Conservation (phyloP, 1,140 invertebrate species). For the Papilio aristodemus region DNA sequence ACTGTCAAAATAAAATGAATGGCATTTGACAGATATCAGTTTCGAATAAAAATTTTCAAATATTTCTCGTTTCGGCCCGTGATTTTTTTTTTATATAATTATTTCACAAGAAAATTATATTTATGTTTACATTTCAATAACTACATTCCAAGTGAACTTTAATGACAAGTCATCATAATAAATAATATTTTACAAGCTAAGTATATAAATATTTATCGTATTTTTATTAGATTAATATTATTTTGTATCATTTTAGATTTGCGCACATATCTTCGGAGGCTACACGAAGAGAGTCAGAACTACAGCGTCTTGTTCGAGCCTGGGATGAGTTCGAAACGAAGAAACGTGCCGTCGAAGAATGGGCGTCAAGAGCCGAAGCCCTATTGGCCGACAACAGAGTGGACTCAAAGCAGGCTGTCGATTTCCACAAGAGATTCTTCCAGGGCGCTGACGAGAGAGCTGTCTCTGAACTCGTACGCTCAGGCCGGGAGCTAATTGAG, state of each 20-base stretch:
- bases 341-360: constrained; percentile 89
- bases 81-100: too few relatives aligned
- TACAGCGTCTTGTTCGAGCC: constrained; percentile 89
- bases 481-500: constrained; percentile 88
- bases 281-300: constrained; percentile 88
- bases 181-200: neutral
- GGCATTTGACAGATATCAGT: neutral
- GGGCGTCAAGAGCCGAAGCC: constrained; percentile 91
- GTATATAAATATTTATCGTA: too few relatives aligned
- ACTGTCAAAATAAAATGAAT: constrained; percentile 1
- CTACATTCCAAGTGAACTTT: constrained; percentile 10
- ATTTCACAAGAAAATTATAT: too few relatives aligned
- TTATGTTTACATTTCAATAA: neutral
- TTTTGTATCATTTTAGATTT: constrained; percentile 81
- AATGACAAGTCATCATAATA: too few relatives aligned
- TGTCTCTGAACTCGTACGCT: constrained; percentile 89
- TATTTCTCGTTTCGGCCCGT: neutral
- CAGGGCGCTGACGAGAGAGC: constrained; percentile 90
- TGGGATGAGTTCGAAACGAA: constrained; percentile 93
- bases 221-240: neutral
- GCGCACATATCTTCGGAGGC: constrained; percentile 86
- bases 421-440: constrained; percentile 92
- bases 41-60: neutral
- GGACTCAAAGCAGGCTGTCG: constrained; percentile 89
- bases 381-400: constrained; percentile 90